A percentile compares a stretch with the other conserved stretches of the same genome.
Conservation (phyloP, 1,140 invertebrate genomes). For the Aphis gossypii region DNA sequence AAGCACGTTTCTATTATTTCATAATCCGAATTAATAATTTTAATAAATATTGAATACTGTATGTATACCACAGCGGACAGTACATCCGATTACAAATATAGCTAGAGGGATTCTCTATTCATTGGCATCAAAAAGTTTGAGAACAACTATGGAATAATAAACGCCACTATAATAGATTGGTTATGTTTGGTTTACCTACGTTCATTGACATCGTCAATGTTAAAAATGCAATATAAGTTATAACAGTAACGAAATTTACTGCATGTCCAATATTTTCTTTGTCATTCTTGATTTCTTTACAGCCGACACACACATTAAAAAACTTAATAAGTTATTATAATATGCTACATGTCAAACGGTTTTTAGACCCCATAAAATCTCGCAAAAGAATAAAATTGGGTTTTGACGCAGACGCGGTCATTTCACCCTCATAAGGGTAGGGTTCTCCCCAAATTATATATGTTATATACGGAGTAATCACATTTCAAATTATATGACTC, state of each 20-base stretch:
- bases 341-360: too few relatives aligned
- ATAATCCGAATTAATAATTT: conserved; percentile 17
- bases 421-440: conserved; percentile 24
- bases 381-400: background rate
- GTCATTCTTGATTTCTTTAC: background rate
- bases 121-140: background rate
- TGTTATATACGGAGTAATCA: background rate
- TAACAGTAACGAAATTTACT: conserved; percentile 41
- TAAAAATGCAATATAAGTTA: conserved; percentile 14
- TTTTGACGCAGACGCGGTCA: background rate
- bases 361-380: conserved; percentile 16
- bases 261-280: conserved; percentile 31
- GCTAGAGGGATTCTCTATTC: conserved; percentile 2
- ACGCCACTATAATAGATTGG: background rate
- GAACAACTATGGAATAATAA: conserved; percentile 41
- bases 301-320: background rate
- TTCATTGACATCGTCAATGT: conserved; percentile 18
- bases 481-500: conserved; percentile 15
- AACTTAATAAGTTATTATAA: background rate
- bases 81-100: conserved; percentile 39
- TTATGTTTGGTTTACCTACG: conserved; percentile 29
- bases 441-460: background rate
- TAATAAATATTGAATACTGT: background rate
- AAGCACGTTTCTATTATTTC: conserved; percentile 19
- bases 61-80: background rate